A percentile compares a stretch with the other conserved stretches of the same genome.
Evolutionary conservation across 2,113 vertebrate genomes (phyloP).

Genomic region (Pluvialis apricaria): DNA sequence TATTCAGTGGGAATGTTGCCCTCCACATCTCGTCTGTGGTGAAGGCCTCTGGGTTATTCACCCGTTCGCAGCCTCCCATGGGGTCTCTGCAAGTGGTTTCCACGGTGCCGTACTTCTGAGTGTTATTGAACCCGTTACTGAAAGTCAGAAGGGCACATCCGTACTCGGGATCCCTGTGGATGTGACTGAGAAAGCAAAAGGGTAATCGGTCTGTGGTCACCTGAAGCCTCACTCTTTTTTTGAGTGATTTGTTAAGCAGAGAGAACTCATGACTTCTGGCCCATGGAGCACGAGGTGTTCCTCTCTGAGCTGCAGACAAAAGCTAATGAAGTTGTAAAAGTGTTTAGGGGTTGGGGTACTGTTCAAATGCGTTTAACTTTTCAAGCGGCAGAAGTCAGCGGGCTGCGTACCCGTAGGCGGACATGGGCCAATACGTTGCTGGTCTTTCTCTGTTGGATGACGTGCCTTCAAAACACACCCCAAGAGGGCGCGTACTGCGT

Average conservation of each 20-base stretch:
- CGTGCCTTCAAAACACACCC: not conserved
- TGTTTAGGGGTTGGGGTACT: not conserved
- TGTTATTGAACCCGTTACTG: rapidly evolving
- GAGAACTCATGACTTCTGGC: not conserved
- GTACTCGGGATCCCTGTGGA: rapidly evolving
- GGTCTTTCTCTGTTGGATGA: not conserved
- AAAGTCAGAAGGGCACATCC: not conserved
- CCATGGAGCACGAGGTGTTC: not conserved
- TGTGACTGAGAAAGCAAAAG: not conserved
- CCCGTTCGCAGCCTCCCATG: not conserved
- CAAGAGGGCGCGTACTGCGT: rapidly evolving
- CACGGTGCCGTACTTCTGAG: not conserved
- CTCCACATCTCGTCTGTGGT: not conserved
- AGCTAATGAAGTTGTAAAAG: not conserved
- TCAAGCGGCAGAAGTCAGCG: not conserved
- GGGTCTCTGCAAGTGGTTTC: not conserved
- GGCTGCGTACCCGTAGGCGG: not conserved
- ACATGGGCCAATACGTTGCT: not conserved
- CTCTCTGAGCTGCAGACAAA: not conserved
- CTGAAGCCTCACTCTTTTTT: not conserved
- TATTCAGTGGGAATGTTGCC: not conserved
- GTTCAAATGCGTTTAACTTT: not conserved
- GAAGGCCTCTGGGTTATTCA: not conserved
- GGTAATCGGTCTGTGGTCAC: not conserved
- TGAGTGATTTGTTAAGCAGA: not conserved